Conservation (phyloP, 1,140 invertebrate genomes). For the Colletes latitarsis region DNA sequence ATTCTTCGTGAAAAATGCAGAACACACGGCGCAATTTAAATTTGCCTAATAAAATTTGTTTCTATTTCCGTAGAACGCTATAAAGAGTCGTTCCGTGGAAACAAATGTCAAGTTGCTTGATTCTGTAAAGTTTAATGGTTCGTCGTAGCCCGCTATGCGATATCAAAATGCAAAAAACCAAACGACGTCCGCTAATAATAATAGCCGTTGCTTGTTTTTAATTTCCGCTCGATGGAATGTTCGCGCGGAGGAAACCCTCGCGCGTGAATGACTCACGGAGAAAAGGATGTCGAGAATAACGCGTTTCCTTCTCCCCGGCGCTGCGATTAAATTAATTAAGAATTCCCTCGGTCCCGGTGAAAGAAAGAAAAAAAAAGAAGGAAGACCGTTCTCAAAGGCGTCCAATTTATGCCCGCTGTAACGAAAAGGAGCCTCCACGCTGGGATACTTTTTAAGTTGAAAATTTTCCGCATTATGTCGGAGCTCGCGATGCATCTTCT, state of each 20-base stretch:
- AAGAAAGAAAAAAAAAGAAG: background rate
- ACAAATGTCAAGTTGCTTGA: no score
- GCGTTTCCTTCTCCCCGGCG: background rate
- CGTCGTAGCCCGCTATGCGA: no score
- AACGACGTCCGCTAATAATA: no score
- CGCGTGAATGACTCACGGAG: background rate
- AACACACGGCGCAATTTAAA: no score
- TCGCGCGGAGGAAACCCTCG: background rate
- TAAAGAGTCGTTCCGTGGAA: no score
- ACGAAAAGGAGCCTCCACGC: background rate
- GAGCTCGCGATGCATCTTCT: background rate
- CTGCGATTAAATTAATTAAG: constrained; percentile 17
- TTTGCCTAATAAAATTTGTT: no score
- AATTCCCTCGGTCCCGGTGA: background rate
- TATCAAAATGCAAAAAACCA: no score
- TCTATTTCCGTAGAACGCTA: no score
- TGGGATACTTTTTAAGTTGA: background rate
- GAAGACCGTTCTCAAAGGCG: background rate
- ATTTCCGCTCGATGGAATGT: background rate
- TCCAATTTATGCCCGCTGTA: constrained; percentile 3
- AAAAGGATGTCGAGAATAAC: background rate
- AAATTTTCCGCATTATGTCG: background rate
- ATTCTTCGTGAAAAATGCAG: no score
- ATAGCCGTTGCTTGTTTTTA: no score
- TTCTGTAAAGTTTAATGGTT: no score